A percentile compares a stretch with the other conserved stretches of the same genome.
Conservation (phyloP, 2,888 invertebrate species). For the Octonoba sinensis region DNA sequence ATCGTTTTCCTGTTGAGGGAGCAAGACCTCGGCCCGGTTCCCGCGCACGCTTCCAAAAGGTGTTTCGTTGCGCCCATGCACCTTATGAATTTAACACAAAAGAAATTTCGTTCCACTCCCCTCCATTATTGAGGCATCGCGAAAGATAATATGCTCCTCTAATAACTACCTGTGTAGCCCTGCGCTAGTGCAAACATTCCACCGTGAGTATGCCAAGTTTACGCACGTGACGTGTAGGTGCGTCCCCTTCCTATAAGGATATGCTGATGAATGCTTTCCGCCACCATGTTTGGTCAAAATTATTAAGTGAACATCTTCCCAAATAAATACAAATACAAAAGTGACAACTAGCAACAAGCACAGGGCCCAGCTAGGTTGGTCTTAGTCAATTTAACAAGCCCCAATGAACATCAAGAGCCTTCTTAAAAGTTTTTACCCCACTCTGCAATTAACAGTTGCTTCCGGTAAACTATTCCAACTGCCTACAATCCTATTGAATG, state of each 20-base stretch:
- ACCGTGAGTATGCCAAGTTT: conserved; percentile 25
- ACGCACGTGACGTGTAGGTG: conserved; percentile 46
- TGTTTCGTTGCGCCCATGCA: not conserved
- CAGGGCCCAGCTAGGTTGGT: no score
- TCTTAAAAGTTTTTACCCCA: no score
- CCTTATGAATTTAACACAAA: conserved; percentile 27
- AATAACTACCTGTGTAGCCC: conserved; percentile 49
- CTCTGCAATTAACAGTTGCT: no score
- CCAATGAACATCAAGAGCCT: no score
- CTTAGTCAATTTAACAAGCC: no score
- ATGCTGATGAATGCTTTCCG: not conserved
- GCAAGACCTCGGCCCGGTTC: no score
- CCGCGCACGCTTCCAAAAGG: not conserved
- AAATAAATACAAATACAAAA: no score
- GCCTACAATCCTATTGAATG: no score
- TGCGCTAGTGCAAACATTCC: conserved; percentile 57
- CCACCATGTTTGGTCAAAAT: conserved; percentile 25
- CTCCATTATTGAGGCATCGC: conserved; percentile 18
- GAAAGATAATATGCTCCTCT: conserved; percentile 44
- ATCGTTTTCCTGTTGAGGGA: no score
- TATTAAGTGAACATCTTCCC: no score
- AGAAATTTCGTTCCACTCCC: conserved; percentile 45
- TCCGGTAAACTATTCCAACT: no score
- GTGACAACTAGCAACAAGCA: no score
- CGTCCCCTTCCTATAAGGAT: conserved; percentile 11